Conservation (phyloP, 2,888 invertebrate species). For the Chymomyza procnemis region DNA sequence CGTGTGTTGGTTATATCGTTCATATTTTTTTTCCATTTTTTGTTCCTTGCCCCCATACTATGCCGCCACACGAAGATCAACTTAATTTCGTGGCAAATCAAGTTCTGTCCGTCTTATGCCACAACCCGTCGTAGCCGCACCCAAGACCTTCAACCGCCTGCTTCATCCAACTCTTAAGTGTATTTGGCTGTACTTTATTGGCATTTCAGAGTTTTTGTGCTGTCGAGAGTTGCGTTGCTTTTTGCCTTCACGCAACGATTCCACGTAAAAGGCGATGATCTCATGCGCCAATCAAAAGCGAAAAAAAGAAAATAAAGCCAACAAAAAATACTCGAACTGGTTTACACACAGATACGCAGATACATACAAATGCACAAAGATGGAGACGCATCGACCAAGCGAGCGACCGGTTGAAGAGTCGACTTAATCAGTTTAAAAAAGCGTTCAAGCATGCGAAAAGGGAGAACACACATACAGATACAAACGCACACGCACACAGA, state of each 20-base stretch:
- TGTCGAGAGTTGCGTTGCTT: slow-evolving; percentile 17
- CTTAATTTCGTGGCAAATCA: slow-evolving; percentile 73
- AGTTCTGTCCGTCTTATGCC: slow-evolving; percentile 33
- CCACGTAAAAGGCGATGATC: slow-evolving; percentile 71
- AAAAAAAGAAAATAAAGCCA: slow-evolving; percentile 23
- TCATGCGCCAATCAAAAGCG: slow-evolving; percentile 65
- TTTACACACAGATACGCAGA: slow-evolving; percentile 39
- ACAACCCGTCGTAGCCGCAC: background rate
- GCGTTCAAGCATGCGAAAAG: slow-evolving; percentile 67
- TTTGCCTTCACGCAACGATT: slow-evolving; percentile 67
- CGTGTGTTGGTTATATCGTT: background rate
- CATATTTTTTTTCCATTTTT: too few species aligned
- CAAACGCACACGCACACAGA: background rate
- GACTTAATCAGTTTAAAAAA: slow-evolving; percentile 72
- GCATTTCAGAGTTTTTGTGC: slow-evolving; percentile 26
- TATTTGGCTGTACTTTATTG: slow-evolving; percentile 32
- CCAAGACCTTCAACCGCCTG: background rate
- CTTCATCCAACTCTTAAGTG: background rate
- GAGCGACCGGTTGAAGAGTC: slow-evolving; percentile 55
- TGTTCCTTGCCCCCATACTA: slow-evolving; percentile 13
- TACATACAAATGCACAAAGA: slow-evolving; percentile 9
- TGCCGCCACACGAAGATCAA: slow-evolving; percentile 52
- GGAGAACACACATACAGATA: slow-evolving; percentile 28
- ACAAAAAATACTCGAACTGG: slow-evolving; percentile 49
- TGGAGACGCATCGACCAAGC: background rate